phyloP scores from a whole-genome alignment of 2,797 vertebrate genomes.

The Channallabes apus region DNA sequence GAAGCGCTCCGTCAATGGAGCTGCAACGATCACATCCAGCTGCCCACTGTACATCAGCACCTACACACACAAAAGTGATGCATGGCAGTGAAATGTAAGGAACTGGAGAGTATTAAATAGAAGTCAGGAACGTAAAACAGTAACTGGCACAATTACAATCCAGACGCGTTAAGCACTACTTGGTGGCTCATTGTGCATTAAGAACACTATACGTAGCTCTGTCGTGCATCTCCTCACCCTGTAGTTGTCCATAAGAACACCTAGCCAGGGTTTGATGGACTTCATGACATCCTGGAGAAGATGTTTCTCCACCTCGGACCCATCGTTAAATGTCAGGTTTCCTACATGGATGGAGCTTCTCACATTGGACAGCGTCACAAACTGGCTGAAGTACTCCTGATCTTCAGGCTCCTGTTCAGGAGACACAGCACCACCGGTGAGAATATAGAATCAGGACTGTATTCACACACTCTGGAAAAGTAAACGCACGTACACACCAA shows the following conservation, averaged over 20 bases:
- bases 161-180: neutral
- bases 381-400: constrained; percentile 75
- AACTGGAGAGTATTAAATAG: neutral
- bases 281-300: constrained; percentile 81
- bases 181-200: neutral
- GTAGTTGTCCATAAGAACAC: constrained; percentile 84
- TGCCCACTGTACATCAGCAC: constrained; percentile 87
- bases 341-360: constrained; percentile 83
- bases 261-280: constrained; percentile 87
- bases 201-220: neutral
- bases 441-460: neutral
- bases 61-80: constrained; percentile 58
- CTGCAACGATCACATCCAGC: constrained; percentile 84
- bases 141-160: neutral
- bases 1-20: constrained; percentile 80
- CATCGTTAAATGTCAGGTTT: constrained; percentile 79
- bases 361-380: constrained; percentile 77
- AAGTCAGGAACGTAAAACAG: neutral
- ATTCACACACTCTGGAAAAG: neutral
- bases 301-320: constrained; percentile 78
- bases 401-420: constrained; percentile 75
- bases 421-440: constrained; percentile 1
- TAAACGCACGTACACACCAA: neutral
- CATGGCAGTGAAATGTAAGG: neutral
- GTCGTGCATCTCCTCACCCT: constrained; percentile 69